Evolutionary conservation across 2,797 vertebrate species (phyloP), one percentile per base, ranked within the genome.

Genomic region (Galago senegalensis): DNA sequence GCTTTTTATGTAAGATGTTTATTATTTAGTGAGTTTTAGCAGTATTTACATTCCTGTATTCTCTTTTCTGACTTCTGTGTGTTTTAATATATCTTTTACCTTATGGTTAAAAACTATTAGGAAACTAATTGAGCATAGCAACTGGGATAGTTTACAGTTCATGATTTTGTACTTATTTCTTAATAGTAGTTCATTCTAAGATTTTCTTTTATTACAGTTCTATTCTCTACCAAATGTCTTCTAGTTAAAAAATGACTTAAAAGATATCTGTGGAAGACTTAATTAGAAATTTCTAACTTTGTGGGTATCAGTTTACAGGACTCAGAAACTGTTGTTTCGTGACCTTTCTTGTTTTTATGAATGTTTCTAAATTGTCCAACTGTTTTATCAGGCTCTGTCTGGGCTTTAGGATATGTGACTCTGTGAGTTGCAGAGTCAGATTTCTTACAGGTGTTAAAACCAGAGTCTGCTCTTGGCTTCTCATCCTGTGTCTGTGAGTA

Each of bases 81-180:
- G 37, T 87, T 87, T 72, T 80, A 84, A 91, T 69, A 60, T 77
- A 37, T 76, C 70, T 81, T 92, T 94, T 85, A 70, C 12, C 17
- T 70, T 70, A 27, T 72, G 34, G 72, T 83, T 72, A 83, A 79
- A 87, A 70, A 34, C 53, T 65, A 1, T 63, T 69, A 25, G 70
- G 60, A 73, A 72, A 21, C 29, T 82, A 43, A 60, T 43, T 69
- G 60, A 61, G 7, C 43, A 46, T 43, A 18, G 53, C 56, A 77
- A 0, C 31, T 60, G 31, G 81, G 12, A 20, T 72, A 69, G 27
- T 91, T 85, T 70, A 13, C 23, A 65, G 73, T 63, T 77, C n/a
- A 31, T 34, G 56, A 67, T 77, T 56, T 17, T 69, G 9, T 34
- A 25, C 10, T 79, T 76, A 11, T 65, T 46, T 80, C 37, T 67